Conservation (phyloP, 2,888 invertebrate genomes). For the Danaus chrysippus region DNA sequence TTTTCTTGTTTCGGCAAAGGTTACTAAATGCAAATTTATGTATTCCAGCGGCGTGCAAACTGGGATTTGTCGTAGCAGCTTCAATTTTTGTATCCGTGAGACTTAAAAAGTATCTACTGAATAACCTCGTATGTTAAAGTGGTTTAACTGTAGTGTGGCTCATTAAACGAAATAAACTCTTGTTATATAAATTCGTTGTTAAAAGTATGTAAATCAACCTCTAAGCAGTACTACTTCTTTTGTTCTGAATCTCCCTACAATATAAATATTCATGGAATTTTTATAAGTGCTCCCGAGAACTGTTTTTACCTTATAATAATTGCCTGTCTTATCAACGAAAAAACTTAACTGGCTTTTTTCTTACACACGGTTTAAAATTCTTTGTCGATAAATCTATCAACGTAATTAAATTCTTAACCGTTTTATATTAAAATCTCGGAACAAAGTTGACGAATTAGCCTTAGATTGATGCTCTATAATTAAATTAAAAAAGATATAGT, state of each 20-base stretch:
- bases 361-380: too few relatives aligned
- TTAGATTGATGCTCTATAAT: too few relatives aligned
- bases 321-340: too few relatives aligned
- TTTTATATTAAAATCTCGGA: too few relatives aligned
- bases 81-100: slow-evolving; percentile 8
- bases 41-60: slow-evolving; percentile 3
- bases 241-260: neutral
- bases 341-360: too few relatives aligned
- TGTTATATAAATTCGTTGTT: slow-evolving; percentile 1
- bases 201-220: neutral
- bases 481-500: too few relatives aligned
- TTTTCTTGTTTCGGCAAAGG: slow-evolving; percentile 1
- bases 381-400: too few relatives aligned
- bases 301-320: neutral
- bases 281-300: neutral
- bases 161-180: slow-evolving; percentile 3
- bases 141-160: slow-evolving; percentile 6
- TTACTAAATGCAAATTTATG: slow-evolving; percentile 10
- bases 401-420: too few relatives aligned
- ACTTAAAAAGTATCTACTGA: slow-evolving; percentile 9
- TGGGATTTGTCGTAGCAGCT: slow-evolving; percentile 10
- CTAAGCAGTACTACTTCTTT: neutral
- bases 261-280: neutral
- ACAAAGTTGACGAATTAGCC: too few relatives aligned
- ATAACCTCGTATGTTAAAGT: slow-evolving; percentile 5